phyloP scores from a whole-genome alignment of 2,888 invertebrate genomes.

The Heliconius aoede region DNA sequence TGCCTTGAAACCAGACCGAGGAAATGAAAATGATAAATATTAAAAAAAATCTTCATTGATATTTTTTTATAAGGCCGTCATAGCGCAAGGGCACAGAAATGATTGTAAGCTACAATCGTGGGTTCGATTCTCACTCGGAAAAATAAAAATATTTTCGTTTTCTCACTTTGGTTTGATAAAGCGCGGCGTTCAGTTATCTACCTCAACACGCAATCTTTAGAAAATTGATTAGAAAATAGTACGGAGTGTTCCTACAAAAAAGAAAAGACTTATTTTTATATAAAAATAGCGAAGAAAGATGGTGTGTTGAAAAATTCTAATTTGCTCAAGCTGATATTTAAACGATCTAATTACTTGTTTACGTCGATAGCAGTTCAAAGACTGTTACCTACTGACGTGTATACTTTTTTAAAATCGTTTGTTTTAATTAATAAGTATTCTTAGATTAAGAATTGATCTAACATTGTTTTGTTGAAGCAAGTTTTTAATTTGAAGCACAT shows the following conservation, averaged over 20 bases:
- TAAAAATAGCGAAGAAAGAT: background rate
- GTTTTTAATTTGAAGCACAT: too few relatives aligned
- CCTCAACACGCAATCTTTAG: background rate
- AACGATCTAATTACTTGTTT: conserved; percentile 9
- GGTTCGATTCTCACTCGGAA: too few relatives aligned
- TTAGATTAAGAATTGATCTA: background rate
- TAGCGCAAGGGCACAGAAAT: too few relatives aligned
- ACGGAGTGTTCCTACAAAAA: too few relatives aligned
- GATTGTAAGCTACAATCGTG: too few relatives aligned
- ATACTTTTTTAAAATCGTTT: background rate
- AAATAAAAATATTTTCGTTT: too few relatives aligned
- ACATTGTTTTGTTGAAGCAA: background rate
- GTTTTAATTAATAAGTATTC: background rate
- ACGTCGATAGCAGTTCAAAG: conserved; percentile 15
- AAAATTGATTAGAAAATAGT: too few relatives aligned
- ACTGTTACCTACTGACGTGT: background rate
- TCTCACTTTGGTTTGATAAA: background rate
- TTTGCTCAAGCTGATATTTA: background rate
- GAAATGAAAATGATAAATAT: too few relatives aligned
- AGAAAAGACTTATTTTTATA: background rate
- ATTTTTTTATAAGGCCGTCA: too few relatives aligned
- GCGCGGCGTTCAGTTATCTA: background rate
- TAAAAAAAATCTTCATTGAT: too few relatives aligned
- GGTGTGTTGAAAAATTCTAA: background rate
- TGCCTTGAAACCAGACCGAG: too few relatives aligned